These are phyloP conservation scores for Mimas tiliae DNA, from an alignment of 2,888 invertebrate species.

Conservation along the genomic window DNA sequence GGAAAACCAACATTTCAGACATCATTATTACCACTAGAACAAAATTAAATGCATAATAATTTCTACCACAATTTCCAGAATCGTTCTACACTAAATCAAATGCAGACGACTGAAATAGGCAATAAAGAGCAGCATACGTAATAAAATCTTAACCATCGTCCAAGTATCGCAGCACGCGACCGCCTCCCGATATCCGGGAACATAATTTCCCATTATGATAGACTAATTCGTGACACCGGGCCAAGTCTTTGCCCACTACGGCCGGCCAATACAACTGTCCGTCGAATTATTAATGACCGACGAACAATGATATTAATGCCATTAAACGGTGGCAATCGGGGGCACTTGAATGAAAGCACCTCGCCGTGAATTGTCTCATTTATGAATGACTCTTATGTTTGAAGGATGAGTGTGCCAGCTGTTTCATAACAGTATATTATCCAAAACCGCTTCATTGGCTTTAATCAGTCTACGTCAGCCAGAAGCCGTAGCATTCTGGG, in stretches of 20 bases:
- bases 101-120: slow-evolving; percentile 22
- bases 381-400: slow-evolving; percentile 7
- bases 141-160: slow-evolving; percentile 44
- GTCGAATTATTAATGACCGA: slow-evolving; percentile 74
- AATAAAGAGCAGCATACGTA: slow-evolving; percentile 43
- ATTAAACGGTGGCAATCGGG: slow-evolving; percentile 72
- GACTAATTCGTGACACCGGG: slow-evolving; percentile 76
- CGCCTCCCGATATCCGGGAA: slow-evolving; percentile 42
- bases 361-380: slow-evolving; percentile 38
- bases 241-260: slow-evolving; percentile 65
- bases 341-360: slow-evolving; percentile 61
- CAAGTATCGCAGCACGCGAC: slow-evolving; percentile 39
- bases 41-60: background rate
- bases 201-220: slow-evolving; percentile 50
- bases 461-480: background rate
- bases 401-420: background rate
- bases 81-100: background rate
- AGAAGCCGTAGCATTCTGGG: background rate
- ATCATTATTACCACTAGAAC: background rate
- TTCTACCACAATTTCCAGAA: background rate
- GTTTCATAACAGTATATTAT: background rate
- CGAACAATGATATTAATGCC: slow-evolving; percentile 79
- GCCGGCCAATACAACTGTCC: slow-evolving; percentile 77
- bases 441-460: background rate
- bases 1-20: background rate